These are phyloP conservation scores for Aurelia sp. DNA, from an alignment of 30 jellyfish, hydroid and myxozoan species.

Conservation along the genomic window DNA sequence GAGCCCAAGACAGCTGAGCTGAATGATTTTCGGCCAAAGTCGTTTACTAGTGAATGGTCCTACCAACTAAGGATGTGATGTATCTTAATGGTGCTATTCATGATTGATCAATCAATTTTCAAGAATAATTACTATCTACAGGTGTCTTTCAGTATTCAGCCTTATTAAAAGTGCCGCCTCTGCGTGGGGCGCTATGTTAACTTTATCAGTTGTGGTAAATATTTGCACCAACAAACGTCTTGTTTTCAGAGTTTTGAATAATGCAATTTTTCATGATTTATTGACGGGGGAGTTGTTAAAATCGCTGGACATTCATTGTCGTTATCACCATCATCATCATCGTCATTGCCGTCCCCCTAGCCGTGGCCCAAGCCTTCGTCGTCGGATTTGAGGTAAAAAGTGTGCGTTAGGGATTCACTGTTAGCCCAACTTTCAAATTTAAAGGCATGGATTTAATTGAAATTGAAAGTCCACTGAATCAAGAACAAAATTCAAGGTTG, in stretches of 20 bases:
- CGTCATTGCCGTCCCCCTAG: no score
- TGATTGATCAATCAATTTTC: background rate
- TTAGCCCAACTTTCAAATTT: background rate
- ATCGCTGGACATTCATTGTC: background rate
- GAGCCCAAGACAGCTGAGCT: no score
- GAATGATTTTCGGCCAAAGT: no score
- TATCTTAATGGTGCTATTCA: no score
- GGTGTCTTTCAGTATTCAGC: constrained; percentile 53
- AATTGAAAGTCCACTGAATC: no score
- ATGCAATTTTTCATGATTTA: background rate
- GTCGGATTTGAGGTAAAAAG: no score
- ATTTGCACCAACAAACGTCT: constrained; percentile 38
- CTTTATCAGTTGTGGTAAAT: constrained; percentile 22
- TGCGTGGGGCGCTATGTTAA: constrained; percentile 14
- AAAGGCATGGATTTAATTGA: background rate
- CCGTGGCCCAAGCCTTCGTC: no score
- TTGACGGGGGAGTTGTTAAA: constrained; percentile 18
- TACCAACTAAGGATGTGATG: no score
- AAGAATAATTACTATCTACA: constrained; percentile 12
- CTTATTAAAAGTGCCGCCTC: constrained; percentile 42
- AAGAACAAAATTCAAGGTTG: no score
- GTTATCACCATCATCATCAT: no score
- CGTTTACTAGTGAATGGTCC: no score
- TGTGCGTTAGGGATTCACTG: background rate
- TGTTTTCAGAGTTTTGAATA: background rate